phyloP scores from a whole-genome alignment of 2,113 vertebrate species.

The Grammomys dolichurus region DNA sequence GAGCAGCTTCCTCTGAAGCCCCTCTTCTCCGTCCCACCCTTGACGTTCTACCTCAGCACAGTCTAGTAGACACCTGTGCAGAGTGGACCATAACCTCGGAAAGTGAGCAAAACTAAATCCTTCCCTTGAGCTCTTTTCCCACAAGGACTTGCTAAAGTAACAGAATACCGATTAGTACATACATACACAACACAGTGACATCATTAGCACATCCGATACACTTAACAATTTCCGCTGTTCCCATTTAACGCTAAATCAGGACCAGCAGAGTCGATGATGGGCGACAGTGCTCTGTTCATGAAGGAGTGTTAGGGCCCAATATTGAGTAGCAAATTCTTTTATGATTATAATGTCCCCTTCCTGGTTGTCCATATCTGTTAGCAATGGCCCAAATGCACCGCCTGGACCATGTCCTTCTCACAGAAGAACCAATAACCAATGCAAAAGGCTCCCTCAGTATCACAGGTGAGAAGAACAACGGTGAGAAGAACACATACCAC shows the following conservation, averaged over 20 bases:
- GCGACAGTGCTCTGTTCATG: background rate
- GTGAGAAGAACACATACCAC: background rate
- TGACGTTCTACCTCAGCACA: background rate
- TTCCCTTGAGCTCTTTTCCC: background rate
- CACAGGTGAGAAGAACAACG: background rate
- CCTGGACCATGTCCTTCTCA: background rate
- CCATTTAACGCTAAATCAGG: background rate
- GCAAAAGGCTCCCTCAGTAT: background rate
- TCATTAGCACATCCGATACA: background rate
- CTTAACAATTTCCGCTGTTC: background rate
- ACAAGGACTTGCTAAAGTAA: background rate
- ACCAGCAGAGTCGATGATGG: background rate
- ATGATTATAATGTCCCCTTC: background rate
- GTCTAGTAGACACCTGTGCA: background rate
- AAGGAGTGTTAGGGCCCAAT: background rate
- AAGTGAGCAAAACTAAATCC: background rate
- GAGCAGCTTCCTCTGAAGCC: background rate
- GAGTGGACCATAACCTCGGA: background rate
- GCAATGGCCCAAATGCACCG: background rate
- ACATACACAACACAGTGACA: background rate
- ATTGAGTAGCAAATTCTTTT: constrained; percentile 2
- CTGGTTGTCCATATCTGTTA: background rate
- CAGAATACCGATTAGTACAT: background rate
- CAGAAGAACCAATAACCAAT: background rate
- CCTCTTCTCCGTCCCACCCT: no score